Conservation (phyloP, 2,113 vertebrate species). For the Oncorhynchus keta region DNA sequence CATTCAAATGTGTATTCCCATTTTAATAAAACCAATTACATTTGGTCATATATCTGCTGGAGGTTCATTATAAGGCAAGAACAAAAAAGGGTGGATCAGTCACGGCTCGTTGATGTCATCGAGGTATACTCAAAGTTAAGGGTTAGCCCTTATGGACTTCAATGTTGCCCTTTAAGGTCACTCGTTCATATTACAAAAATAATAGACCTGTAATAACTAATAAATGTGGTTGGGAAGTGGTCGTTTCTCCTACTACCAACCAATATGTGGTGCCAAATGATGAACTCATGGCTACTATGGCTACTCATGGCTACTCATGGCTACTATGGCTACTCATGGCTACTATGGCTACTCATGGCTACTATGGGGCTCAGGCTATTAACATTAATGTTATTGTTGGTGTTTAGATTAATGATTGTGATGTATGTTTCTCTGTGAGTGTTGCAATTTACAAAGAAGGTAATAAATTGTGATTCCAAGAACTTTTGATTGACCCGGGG, state of each 20-base stretch:
- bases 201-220: background rate
- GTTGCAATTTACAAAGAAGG: slow-evolving; percentile 19
- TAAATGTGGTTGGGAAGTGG: no score
- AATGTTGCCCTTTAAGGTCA: slow-evolving; percentile 21
- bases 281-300: no score
- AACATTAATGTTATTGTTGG: slow-evolving; percentile 37
- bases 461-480: background rate
- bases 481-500: background rate
- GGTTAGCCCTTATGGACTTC: background rate
- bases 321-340: no score
- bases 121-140: slow-evolving; percentile 1
- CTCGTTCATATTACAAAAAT: slow-evolving; percentile 26
- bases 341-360: no score
- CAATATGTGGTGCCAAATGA: background rate
- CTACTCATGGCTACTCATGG: no score
- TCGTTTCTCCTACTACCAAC: no score
- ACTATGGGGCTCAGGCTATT: slow-evolving; percentile 27
- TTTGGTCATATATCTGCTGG: no score
- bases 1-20: no score
- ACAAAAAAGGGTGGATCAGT: background rate
- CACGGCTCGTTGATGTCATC: slow-evolving; percentile 17
- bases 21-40: no score
- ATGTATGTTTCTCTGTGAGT: slow-evolving; percentile 21
- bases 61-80: no score
- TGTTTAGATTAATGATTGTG: slow-evolving; percentile 49